Evolutionary conservation across 37 sponge, comb jelly and placozoan species (phyloP), one percentile per base, ranked within the genome.

Genomic region (Crambe crambe): DNA sequence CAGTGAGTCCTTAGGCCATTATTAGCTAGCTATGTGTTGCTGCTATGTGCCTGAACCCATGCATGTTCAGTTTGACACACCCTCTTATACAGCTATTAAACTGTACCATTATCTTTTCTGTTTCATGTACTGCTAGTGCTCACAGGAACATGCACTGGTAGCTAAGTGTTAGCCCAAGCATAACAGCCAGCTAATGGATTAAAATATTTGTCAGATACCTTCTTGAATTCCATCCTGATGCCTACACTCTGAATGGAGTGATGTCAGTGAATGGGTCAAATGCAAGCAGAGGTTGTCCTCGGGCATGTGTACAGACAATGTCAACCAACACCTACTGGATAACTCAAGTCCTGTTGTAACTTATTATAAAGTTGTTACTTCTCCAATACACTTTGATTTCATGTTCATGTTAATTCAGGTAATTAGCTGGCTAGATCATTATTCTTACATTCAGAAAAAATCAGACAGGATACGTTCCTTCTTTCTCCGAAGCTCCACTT

Each of bases 301-400:
- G 12, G 51, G 51, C 6, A 12, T 47, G 51, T 47, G 51, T 47
- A n/a, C n/a, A n/a, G n/a, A n/a, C n/a, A n/a, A n/a, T n/a, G n/a
- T n/a, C n/a, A n/a, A n/a, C n/a, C n/a, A n/a, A n/a, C n/a, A n/a
- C n/a, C n/a, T n/a, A n/a, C n/a, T n/a, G n/a, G n/a, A 31, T 10
- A 31, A 15, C 69, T 21, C 10, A 37, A 9, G 39, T 8, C 60
- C 56, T 26, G 8, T 74, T 74, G 75, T 6, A 47, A 1, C 10
- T 56, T 74, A 51, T 18, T 56, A 34, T 25, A 58, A 27, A 74
- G 59, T n/a, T n/a, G n/a, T n/a, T n/a, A n/a, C n/a, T n/a, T n/a
- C n/a, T n/a, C n/a, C n/a, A n/a, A n/a, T n/a, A n/a, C n/a, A n/a
- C n/a, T n/a, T n/a, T n/a, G n/a, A n/a, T n/a, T n/a, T n/a, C n/a